phyloP scores from a whole-genome alignment of 2,888 invertebrate genomes.

The Drosophila multiciliata region DNA sequence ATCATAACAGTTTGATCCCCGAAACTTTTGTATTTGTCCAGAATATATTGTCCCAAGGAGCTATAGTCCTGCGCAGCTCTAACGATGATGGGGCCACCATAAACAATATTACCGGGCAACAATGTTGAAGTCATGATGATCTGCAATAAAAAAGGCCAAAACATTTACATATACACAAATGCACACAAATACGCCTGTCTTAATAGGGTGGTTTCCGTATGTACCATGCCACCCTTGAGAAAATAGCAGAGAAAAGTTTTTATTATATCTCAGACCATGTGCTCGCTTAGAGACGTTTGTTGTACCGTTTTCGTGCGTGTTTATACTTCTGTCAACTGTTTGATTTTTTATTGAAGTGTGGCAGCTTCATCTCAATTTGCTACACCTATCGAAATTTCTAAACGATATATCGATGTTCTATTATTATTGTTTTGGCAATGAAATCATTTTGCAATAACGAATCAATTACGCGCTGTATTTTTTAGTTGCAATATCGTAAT shows the following conservation, averaged over 20 bases:
- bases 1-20: slow-evolving; percentile 86
- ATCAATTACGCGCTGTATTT: not conserved
- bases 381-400: slow-evolving; percentile 10
- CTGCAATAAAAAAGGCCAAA: slow-evolving; percentile 19
- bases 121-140: slow-evolving; percentile 71
- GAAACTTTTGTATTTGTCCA: slow-evolving; percentile 86
- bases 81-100: slow-evolving; percentile 73
- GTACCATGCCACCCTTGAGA: slow-evolving; percentile 15
- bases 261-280: slow-evolving; percentile 21
- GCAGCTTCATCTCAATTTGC: slow-evolving; percentile 24
- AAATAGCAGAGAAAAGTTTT: not conserved
- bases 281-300: slow-evolving; percentile 17
- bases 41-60: slow-evolving; percentile 86
- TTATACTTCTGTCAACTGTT: slow-evolving; percentile 48
- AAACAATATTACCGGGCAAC: slow-evolving; percentile 82
- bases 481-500: not conserved
- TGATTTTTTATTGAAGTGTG: slow-evolving; percentile 12
- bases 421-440: slow-evolving; percentile 7
- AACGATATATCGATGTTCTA: slow-evolving; percentile 13
- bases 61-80: slow-evolving; percentile 66
- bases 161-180: not conserved
- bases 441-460: slow-evolving; percentile 10
- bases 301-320: slow-evolving; percentile 20
- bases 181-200: not conserved
- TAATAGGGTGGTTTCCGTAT: slow-evolving; percentile 22